Evolutionary conservation across 1,140 invertebrate species (phyloP), one percentile per base, ranked within the genome.

Genomic region (Sesamia nonagrioides): DNA sequence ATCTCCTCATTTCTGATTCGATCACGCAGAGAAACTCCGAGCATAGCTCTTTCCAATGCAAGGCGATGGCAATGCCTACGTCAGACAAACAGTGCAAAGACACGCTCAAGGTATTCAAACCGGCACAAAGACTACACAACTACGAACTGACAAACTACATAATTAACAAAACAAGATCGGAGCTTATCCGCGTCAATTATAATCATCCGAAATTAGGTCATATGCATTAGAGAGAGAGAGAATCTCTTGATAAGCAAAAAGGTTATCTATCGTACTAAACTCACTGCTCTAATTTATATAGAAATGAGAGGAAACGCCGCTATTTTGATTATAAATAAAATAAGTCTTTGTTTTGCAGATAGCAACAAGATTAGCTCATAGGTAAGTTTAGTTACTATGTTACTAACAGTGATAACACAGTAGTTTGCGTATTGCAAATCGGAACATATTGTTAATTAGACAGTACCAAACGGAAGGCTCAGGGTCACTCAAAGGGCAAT

Each of bases 201-300:
- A 66, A 66, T 21, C 52, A 50, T 33, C 58, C 76, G 61, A 84
- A 93, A 87, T 87, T 91, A 88, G 91, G 92, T 90, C 82, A 92
- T 87, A 88, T 86, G 90, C 88, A 91, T 91, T 89, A 92, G 90
- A 89, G 89, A 92, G 91, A 89, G 87, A 91, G 85, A 89, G 88
- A 80, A 82, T 86, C 68, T 72, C 82, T 71, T 45, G 82, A 87
- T 84, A 84, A 88, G 75, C 78, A 66, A 48, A 82, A 78, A 81
- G 89, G 89, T 91, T 92, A 91, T 91, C 89, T 92, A 91, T 91
- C 89, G 78, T 45, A 63, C 78, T 83, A 45, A 66, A 69, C 58
- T 75, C 42, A 7, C 15, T 71, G 74, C 58, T 69, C 77, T 42
- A 72, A 37, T 63, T 72, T 69, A 48, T 50, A 21, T 61, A 75